Conservation (phyloP, 1,140 invertebrate species). For the Globodera rostochiensis region DNA sequence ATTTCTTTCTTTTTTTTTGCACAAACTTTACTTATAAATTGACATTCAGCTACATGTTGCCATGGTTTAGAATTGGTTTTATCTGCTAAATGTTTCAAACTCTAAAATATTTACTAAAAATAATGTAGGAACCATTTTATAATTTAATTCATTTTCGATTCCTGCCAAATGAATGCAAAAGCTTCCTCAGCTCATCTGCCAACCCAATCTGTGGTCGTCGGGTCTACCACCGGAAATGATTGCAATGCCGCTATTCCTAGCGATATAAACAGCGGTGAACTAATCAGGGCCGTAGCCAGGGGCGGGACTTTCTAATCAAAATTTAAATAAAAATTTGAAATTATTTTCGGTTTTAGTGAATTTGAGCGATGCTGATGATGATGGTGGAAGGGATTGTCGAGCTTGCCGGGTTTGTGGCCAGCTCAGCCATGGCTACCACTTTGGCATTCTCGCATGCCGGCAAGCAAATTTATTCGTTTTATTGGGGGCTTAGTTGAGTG, state of each 20-base stretch:
- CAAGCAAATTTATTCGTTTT: constrained; percentile 1
- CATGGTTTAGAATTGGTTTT: no score
- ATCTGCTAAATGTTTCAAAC: no score
- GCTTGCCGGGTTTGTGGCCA: constrained; percentile 48
- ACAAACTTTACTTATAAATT: no score
- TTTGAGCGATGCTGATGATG: background rate
- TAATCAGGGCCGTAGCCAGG: no score
- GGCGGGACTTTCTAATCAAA: no score
- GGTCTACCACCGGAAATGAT: constrained; percentile 23
- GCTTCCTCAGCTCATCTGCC: background rate
- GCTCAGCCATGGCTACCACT: constrained; percentile 50
- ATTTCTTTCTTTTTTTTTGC: no score
- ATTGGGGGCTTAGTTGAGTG: background rate
- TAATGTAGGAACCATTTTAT: no score
- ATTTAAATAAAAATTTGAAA: background rate
- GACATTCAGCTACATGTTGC: no score
- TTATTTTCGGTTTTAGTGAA: background rate
- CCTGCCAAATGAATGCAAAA: background rate
- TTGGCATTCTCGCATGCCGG: constrained; percentile 51
- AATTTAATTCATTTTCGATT: no score
- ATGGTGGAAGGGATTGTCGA: background rate
- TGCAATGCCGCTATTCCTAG: background rate
- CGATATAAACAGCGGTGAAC: background rate
- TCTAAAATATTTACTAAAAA: no score
- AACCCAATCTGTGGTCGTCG: constrained; percentile 21